Evolutionary conservation across 2,888 invertebrate species (phyloP), one percentile per base, ranked within the genome.

Genomic region (Bursaphelenchus okinawaensis): DNA sequence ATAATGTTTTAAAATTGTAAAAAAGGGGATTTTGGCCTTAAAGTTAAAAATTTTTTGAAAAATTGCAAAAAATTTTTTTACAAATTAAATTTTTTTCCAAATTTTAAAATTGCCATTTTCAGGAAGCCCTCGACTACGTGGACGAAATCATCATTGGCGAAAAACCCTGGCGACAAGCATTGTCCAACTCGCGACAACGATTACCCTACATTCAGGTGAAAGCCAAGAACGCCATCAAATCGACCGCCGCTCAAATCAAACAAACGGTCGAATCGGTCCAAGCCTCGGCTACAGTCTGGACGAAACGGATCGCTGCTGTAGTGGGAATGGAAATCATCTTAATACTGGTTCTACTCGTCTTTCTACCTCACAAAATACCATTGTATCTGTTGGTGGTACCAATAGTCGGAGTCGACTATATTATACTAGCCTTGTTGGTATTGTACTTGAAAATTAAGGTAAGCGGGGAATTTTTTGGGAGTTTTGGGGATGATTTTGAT

Each of bases 71-170:
- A n/a, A n/a, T n/a, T n/a, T n/a, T n/a, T n/a, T n/a, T n/a, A n/a
- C n/a, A n/a, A n/a, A n/a, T n/a, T n/a, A 4, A 54, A 54, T 54
- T 54, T 52, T 52, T 54, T 16, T 27, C 54, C 12, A 24, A 54
- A 54, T 26, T n/a, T 54, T 40, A 40, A 4, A 40, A 40, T 40
- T n/a, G 1, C 40, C 40, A 40, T 60, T 60, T 73, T 50, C 65
- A 78, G 70, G 78, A 80, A 24, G 81, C 81, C 6, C 63, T 82
- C 26, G 70, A 71, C 50, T 82, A 73, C 66, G 79, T 81, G 24
- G 81, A 81, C 60, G 78, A 76, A 23, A 78, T 77, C 52, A 73
- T 81, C 59, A 73, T 81, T 19, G 78, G 80, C 24, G 70, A 75
- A 22, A 79, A 77, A 66, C 67, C 62, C 16, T 75, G 77, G 66